Percentiles rank a stretch among this genome's conserved stretches.
phyloP scores from a whole-genome alignment of 2,888 invertebrate genomes.

The Caenorhabditis sp. region DNA sequence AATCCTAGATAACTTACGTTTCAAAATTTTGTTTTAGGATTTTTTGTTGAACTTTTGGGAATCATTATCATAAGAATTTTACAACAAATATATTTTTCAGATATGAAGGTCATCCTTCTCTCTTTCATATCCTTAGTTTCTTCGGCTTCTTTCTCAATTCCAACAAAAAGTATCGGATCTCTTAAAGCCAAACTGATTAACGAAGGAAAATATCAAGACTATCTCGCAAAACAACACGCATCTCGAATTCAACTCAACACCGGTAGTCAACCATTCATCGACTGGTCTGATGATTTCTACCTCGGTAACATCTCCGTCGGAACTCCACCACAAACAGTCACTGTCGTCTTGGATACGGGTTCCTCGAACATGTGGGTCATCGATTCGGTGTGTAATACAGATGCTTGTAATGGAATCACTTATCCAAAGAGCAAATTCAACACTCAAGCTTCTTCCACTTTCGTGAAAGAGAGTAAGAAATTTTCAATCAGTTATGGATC shows the following conservation, averaged over 20 bases:
- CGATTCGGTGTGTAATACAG: slow-evolving; percentile 30
- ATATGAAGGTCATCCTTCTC: too few species aligned
- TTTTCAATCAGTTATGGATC: slow-evolving; percentile 58
- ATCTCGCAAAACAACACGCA: slow-evolving; percentile 32
- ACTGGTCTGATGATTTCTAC: slow-evolving; percentile 70
- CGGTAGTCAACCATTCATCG: slow-evolving; percentile 16
- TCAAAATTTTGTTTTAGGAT: too few species aligned
- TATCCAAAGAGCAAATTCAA: slow-evolving; percentile 52
- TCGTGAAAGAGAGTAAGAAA: slow-evolving; percentile 21
- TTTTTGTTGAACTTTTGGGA: too few species aligned
- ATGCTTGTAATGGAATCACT: slow-evolving; percentile 46
- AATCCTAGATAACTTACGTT: too few species aligned
- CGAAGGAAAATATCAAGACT: slow-evolving; percentile 28
- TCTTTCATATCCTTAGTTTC: slow-evolving; percentile 49
- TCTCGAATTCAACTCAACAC: slow-evolving; percentile 10
- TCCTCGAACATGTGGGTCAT: slow-evolving; percentile 50
- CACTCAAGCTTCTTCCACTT: slow-evolving; percentile 50
- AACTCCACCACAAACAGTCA: slow-evolving; percentile 40
- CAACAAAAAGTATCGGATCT: slow-evolving; percentile 39
- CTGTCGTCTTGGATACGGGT: slow-evolving; percentile 41
- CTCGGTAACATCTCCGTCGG: slow-evolving; percentile 76
- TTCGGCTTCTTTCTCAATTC: slow-evolving; percentile 43
- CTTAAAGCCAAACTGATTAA: slow-evolving; percentile 44
- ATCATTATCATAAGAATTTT: too few species aligned
- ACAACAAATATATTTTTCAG: too few species aligned